Evolutionary conservation across 2,113 vertebrate species (phyloP).

Genomic region (Indicator indicator): DNA sequence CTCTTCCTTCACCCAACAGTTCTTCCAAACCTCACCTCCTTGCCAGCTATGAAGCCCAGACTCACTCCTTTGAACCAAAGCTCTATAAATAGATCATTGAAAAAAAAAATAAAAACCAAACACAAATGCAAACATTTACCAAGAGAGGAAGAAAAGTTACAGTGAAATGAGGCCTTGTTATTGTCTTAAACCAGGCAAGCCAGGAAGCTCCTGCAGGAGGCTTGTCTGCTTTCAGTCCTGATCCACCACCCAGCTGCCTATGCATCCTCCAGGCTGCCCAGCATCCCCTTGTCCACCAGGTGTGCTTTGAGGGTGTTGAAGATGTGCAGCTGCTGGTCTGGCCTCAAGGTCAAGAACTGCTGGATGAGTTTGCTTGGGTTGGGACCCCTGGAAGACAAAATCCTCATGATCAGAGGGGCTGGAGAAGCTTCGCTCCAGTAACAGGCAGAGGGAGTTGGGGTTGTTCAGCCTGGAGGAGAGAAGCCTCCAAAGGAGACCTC

Average conservation of each 20-base stretch:
- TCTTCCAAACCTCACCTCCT: neutral
- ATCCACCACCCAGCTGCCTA: conserved; percentile 13
- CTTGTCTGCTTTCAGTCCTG: conserved; percentile 50
- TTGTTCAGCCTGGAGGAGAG: too few species aligned
- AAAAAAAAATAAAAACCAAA: neutral
- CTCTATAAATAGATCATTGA: conserved; percentile 59
- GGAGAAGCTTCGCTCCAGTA: too few species aligned
- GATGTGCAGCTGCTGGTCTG: conserved; percentile 95
- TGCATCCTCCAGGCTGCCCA: conserved; percentile 76
- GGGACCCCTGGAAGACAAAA: conserved; percentile 84
- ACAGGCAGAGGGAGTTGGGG: too few species aligned
- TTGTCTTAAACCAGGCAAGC: conserved; percentile 42
- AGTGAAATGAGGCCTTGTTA: conserved; percentile 72
- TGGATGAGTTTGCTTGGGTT: conserved; percentile 96
- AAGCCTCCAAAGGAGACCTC: too few species aligned
- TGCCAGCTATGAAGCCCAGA: conserved; percentile 41
- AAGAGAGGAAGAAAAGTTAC: conserved; percentile 54
- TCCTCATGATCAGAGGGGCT: too few species aligned
- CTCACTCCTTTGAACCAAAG: conserved; percentile 56
- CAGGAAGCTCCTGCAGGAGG: conserved; percentile 13
- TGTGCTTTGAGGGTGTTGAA: conserved; percentile 93
- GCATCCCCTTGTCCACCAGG: conserved; percentile 87
- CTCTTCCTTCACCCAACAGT: neutral
- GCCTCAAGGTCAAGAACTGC: conserved; percentile 92
- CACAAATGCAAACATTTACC: conserved; percentile 68